Conservation (phyloP, 2,113 vertebrate species). For the Erythrolamprus reginae region DNA sequence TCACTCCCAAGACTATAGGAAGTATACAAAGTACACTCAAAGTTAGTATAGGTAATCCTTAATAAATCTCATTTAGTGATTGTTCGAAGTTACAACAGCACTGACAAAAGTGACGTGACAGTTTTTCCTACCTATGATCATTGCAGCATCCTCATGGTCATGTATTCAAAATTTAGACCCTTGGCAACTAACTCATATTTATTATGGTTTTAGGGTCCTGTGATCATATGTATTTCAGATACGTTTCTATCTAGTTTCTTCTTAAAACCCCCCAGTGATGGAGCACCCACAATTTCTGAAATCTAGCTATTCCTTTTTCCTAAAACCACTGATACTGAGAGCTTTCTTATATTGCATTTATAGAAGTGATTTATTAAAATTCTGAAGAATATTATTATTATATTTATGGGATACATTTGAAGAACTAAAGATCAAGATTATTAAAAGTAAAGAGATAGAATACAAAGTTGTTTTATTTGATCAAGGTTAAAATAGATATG, state of each 20-base stretch:
- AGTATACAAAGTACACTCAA: neutral
- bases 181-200: neutral
- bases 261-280: no score
- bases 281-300: no score
- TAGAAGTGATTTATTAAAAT: neutral
- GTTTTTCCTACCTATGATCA: neutral
- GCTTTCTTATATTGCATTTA: neutral
- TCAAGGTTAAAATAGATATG: neutral
- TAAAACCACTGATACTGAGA: neutral
- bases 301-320: no score
- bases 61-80: neutral
- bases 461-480: neutral
- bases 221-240: neutral
- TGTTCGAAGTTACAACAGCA: neutral
- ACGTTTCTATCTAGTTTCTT: no score
- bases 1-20: neutral
- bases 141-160: neutral
- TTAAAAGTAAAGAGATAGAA: neutral
- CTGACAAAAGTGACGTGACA: neutral
- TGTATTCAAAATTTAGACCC: neutral
- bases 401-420: neutral
- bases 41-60: neutral
- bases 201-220: neutral
- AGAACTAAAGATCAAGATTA: neutral
- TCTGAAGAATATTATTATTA: neutral